phyloP scores from a whole-genome alignment of 2,888 invertebrate species.

The Villa cingulata region DNA sequence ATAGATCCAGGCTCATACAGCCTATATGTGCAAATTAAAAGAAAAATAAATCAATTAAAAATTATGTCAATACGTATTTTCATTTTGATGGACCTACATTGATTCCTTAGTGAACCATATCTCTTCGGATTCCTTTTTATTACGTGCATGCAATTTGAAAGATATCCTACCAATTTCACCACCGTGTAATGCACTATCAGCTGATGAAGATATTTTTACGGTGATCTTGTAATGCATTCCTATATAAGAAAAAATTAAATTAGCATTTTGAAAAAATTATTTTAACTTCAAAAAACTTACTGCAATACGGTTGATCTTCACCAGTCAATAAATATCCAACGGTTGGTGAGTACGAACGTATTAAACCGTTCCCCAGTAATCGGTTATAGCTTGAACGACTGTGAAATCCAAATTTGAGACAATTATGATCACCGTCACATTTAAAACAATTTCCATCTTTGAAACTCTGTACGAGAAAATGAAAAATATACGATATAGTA shows the following conservation, averaged over 20 bases:
- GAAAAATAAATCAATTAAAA: slow-evolving; percentile 5
- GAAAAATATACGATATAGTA: neutral
- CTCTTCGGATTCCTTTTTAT: slow-evolving; percentile 45
- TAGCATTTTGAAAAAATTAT: neutral
- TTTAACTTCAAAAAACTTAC: slow-evolving; percentile 43
- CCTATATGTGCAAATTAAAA: neutral
- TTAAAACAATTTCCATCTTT: slow-evolving; percentile 54
- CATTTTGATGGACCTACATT: slow-evolving; percentile 25
- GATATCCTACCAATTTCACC: slow-evolving; percentile 65
- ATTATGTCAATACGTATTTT: neutral
- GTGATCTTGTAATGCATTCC: slow-evolving; percentile 67
- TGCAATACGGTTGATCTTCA: slow-evolving; percentile 56
- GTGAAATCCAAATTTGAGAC: slow-evolving; percentile 55
- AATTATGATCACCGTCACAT: slow-evolving; percentile 52
- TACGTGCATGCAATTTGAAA: slow-evolving; percentile 49
- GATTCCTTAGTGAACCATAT: slow-evolving; percentile 43
- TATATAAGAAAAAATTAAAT: slow-evolving; percentile 31
- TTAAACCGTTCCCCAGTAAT: slow-evolving; percentile 35
- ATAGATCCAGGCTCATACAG: slow-evolving; percentile 49
- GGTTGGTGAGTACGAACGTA: slow-evolving; percentile 40
- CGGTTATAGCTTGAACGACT: slow-evolving; percentile 42
- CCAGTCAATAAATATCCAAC: slow-evolving; percentile 62
- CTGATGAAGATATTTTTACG: slow-evolving; percentile 57
- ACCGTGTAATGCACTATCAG: slow-evolving; percentile 56
- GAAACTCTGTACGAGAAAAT: slow-evolving; percentile 42